A percentile compares a stretch with the other conserved stretches of the same genome.
Conservation (phyloP, 1,140 invertebrate genomes). For the Maconellicoccus hirsutus region DNA sequence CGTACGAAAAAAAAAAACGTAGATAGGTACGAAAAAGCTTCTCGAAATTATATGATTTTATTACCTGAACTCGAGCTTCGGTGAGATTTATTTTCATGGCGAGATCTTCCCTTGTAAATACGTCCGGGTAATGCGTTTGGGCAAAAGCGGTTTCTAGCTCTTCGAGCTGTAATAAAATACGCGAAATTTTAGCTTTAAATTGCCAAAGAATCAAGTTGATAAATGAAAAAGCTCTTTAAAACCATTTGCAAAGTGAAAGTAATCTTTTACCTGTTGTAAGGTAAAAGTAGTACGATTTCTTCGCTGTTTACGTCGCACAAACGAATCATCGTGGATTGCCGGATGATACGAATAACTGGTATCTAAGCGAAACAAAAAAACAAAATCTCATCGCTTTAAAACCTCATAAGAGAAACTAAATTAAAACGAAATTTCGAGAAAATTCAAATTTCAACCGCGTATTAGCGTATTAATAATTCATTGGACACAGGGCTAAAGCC, state of each 20-base stretch:
- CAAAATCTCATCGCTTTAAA: background rate
- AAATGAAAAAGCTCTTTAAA: background rate
- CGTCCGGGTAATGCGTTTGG: slow-evolving; percentile 96
- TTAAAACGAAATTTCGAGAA: background rate
- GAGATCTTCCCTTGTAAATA: slow-evolving; percentile 91
- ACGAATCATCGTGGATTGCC: slow-evolving; percentile 91
- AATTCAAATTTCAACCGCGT: slow-evolving; percentile 1
- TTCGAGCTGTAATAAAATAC: slow-evolving; percentile 55
- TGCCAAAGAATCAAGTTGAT: background rate
- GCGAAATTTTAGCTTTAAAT: slow-evolving; percentile 3
- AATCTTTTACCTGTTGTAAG: slow-evolving; percentile 67
- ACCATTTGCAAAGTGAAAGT: background rate
- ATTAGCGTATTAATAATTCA: background rate
- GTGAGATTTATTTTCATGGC: slow-evolving; percentile 98
- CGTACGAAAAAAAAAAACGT: too few relatives aligned
- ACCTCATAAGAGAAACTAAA: background rate
- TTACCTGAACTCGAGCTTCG: slow-evolving; percentile 91
- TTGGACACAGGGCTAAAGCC: background rate
- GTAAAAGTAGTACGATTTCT: slow-evolving; percentile 95
- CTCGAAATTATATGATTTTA: background rate
- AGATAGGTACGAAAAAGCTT: too few relatives aligned
- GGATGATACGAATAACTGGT: slow-evolving; percentile 83
- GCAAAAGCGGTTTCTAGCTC: slow-evolving; percentile 94
- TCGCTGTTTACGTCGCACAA: slow-evolving; percentile 88
- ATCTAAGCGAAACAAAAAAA: slow-evolving; percentile 42